These are phyloP conservation scores for Xanthia icteritia DNA, from an alignment of 2,888 invertebrate genomes.

Conservation along the genomic window DNA sequence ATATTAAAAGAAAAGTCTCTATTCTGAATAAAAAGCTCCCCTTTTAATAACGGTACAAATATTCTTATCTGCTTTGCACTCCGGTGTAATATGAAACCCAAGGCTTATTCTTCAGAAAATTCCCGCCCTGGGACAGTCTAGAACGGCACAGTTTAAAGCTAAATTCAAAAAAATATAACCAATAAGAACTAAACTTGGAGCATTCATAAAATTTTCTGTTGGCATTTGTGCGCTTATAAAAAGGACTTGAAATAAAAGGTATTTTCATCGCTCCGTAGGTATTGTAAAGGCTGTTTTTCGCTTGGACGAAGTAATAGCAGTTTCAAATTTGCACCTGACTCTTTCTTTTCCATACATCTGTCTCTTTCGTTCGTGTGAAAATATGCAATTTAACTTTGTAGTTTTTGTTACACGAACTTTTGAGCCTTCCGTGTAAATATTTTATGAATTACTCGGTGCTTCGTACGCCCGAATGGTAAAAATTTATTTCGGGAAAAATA, in stretches of 20 bases:
- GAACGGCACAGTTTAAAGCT: slow-evolving; percentile 70
- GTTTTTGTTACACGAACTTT: slow-evolving; percentile 44
- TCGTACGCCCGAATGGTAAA: neutral
- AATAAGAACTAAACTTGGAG: slow-evolving; percentile 59
- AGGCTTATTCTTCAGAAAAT: slow-evolving; percentile 72
- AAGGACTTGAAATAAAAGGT: slow-evolving; percentile 66
- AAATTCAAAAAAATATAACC: slow-evolving; percentile 71
- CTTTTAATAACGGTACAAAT: slow-evolving; percentile 63
- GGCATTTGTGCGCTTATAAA: slow-evolving; percentile 62
- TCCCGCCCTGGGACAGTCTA: slow-evolving; percentile 71
- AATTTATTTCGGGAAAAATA: slow-evolving; percentile 3
- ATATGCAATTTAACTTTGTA: slow-evolving; percentile 43
- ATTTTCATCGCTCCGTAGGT: slow-evolving; percentile 57
- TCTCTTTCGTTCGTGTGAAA: slow-evolving; percentile 20
- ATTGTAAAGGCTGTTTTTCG: slow-evolving; percentile 52
- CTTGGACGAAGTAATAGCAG: slow-evolving; percentile 39
- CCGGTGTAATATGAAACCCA: slow-evolving; percentile 59
- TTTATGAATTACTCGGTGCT: slow-evolving; percentile 22
- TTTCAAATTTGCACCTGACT: slow-evolving; percentile 45
- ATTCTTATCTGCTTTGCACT: slow-evolving; percentile 60
- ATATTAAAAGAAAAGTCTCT: slow-evolving; percentile 54
- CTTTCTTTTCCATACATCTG: slow-evolving; percentile 21
- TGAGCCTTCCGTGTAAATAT: slow-evolving; percentile 25
- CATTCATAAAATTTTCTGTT: slow-evolving; percentile 66
- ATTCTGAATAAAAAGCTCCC: slow-evolving; percentile 48